Conservation (phyloP, 2,888 invertebrate genomes). For the Gastracanthus pulcherrimus region DNA sequence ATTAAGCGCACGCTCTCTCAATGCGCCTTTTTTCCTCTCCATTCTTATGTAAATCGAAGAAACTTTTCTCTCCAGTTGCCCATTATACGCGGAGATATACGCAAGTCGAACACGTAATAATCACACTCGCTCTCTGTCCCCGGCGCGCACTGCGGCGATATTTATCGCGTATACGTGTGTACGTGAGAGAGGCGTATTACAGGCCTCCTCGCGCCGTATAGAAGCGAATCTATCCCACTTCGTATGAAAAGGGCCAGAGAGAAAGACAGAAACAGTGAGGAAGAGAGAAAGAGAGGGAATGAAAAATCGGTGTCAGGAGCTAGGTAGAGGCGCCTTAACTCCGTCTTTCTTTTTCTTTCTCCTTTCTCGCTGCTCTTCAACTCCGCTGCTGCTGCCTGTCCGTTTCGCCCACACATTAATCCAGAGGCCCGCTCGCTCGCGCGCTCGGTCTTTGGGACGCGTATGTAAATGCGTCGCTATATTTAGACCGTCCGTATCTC, state of each 20-base stretch:
- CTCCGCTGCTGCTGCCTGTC: constrained; percentile 47
- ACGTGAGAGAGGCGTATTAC: constrained; percentile 1
- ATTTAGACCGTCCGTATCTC: constrained; percentile 72
- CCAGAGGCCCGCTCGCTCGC: constrained; percentile 64
- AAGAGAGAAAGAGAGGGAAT: background rate
- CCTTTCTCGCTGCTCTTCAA: constrained; percentile 10
- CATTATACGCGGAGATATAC: background rate
- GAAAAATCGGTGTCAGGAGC: constrained; percentile 51
- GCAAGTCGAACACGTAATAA: constrained; percentile 24
- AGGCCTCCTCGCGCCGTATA: background rate
- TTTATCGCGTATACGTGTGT: constrained; percentile 17
- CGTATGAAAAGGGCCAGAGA: constrained; percentile 5
- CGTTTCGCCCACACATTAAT: constrained; percentile 74
- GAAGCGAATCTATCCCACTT: background rate
- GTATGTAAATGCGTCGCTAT: constrained; percentile 77
- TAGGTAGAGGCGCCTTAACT: constrained; percentile 12
- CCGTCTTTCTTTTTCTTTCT: background rate
- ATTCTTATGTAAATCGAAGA: constrained; percentile 29
- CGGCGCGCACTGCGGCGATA: background rate
- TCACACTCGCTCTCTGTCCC: background rate
- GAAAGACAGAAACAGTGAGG: background rate
- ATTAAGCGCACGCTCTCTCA: background rate
- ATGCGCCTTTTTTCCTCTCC: background rate
- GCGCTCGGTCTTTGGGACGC: constrained; percentile 73
- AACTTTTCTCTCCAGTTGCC: background rate